Evolutionary conservation across 2,797 vertebrate species (phyloP).

Genomic region (Xenopus petersii): DNA sequence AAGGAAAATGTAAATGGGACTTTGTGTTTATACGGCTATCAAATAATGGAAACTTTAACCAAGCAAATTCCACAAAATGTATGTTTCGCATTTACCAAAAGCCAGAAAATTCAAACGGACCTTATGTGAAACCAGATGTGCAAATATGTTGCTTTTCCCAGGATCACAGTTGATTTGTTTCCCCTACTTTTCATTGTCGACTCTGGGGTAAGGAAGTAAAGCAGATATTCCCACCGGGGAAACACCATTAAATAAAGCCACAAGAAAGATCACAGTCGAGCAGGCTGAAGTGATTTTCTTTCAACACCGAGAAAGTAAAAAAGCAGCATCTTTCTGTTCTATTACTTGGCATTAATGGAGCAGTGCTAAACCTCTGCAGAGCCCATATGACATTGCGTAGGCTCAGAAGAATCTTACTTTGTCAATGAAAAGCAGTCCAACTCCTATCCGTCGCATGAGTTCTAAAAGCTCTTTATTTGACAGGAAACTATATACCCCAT

Average conservation of each 20-base stretch:
- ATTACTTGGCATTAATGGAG: not conserved
- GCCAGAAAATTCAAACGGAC: constrained; percentile 18
- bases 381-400: not conserved
- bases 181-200: constrained; percentile 23
- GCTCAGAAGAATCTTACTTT: not conserved
- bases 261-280: constrained; percentile 12
- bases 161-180: constrained; percentile 23
- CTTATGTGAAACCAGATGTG: constrained; percentile 46
- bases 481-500: too few relatives aligned
- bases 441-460: too few relatives aligned
- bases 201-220: constrained; percentile 15
- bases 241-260: constrained; percentile 22
- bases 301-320: constrained; percentile 6
- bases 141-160: constrained; percentile 33
- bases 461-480: too few relatives aligned
- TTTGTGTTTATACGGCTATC: constrained; percentile 1
- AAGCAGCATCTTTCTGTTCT: not conserved
- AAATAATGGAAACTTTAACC: constrained; percentile 21
- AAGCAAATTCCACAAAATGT: constrained; percentile 26
- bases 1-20: not conserved
- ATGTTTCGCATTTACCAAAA: constrained; percentile 34
- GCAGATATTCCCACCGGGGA: constrained; percentile 38
- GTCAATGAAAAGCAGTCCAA: not conserved
- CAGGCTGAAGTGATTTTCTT: constrained; percentile 7
- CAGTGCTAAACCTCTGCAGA: not conserved